Conservation (phyloP, 2,113 vertebrate genomes). For the Canis aureus region DNA sequence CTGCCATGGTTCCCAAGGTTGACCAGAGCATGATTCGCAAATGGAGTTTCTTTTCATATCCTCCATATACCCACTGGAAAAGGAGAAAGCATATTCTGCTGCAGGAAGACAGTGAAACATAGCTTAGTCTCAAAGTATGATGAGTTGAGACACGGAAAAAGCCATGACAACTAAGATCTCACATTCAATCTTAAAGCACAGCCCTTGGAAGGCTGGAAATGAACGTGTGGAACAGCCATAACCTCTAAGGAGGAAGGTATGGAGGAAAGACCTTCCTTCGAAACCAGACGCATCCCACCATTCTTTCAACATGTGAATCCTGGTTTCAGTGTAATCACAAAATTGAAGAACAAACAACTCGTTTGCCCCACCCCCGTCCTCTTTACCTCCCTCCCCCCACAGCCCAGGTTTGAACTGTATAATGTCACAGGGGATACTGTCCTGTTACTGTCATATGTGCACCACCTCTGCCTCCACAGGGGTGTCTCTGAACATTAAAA, state of each 20-base stretch:
- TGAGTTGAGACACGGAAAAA: background rate
- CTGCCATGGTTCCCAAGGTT: background rate
- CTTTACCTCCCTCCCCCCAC: background rate
- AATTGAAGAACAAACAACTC: background rate
- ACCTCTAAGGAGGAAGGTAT: background rate
- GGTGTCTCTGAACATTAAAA: background rate
- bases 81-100: background rate
- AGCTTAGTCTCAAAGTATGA: background rate
- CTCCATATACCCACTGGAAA: background rate
- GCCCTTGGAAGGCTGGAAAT: background rate
- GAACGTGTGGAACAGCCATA: background rate
- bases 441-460: background rate
- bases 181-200: background rate
- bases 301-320: background rate
- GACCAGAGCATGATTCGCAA: background rate
- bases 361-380: background rate
- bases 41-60: background rate
- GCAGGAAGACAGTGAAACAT: background rate
- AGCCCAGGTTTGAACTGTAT: background rate
- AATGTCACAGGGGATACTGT: background rate
- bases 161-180: background rate
- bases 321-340: background rate
- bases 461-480: background rate
- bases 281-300: background rate
- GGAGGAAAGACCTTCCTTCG: background rate